phyloP scores from a whole-genome alignment of 2,797 vertebrate genomes.

The Fratercula arctica region DNA sequence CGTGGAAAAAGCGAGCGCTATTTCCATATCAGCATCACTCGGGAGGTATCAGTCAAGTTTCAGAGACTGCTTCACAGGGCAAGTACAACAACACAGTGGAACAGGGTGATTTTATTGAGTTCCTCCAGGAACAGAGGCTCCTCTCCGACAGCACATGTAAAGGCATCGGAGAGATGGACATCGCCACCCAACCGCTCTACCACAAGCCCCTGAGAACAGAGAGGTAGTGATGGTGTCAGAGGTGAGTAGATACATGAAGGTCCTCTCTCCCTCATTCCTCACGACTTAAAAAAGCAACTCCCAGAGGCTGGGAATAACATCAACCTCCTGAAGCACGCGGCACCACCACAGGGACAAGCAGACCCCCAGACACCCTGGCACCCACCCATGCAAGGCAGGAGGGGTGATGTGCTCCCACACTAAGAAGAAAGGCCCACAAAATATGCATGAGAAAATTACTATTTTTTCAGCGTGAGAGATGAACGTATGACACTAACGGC shows the following conservation, averaged over 20 bases:
- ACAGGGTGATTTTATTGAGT: background rate
- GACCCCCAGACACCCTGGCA: background rate
- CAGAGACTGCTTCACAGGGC: background rate
- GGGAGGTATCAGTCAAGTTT: background rate
- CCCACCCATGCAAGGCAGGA: background rate
- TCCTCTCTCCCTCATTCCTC: background rate
- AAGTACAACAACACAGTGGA: background rate
- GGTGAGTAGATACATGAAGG: background rate
- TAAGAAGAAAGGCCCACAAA: background rate
- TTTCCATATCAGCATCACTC: background rate
- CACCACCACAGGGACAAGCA: accelerated
- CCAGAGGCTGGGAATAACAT: background rate
- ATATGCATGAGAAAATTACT: background rate
- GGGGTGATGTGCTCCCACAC: background rate
- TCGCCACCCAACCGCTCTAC: background rate
- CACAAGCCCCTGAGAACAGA: background rate
- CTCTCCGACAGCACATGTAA: background rate
- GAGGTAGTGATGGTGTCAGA: background rate
- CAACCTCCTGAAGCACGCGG: accelerated
- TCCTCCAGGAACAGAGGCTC: background rate
- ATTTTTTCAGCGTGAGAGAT: background rate
- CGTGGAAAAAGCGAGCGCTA: background rate
- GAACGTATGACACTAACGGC: background rate
- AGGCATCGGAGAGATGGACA: background rate
- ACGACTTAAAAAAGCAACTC: background rate